Evolutionary conservation across 2,797 vertebrate species (phyloP), one percentile per base, ranked within the genome.

Genomic region (Danio kyathit): DNA sequence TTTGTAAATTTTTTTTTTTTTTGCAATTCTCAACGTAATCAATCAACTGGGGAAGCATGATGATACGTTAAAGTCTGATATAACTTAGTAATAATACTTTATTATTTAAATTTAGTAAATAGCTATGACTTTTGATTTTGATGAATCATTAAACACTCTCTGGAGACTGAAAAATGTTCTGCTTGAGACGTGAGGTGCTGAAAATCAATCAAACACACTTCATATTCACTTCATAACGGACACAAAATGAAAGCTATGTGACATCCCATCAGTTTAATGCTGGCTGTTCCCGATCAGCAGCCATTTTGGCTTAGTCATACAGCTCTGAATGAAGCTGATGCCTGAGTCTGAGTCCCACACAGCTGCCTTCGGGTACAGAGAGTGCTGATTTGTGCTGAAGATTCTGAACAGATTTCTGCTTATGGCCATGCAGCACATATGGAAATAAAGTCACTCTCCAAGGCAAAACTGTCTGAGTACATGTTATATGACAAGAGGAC

Each of bases 341-440:
- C 83, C 61, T 11, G 59, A 70, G 74, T 16, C 74, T 38, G 54
- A 74, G 73, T 66, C 64, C 54, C 11, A 14, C 43, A 7, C 40
- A 59, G 57, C 70, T 10, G 74, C 81, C 80, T 57, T 57, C 66
- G 64, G 71, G 76, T 79, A 73, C 19, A 75, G 72, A 84, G 72
- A 78, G 38, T 74, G 78, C 79, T 84, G 77, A 82, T 82, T 82
- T 29, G 29, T 29, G 77, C 77, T 82, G 59, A 29, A 81, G 46
- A 78, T 81, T 76, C 63, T 1, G 29, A 29, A 74, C 60, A 78
- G 60, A 38, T 71, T 71, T 60, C 17, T 59, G 79, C 72, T 82
- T 10, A 21, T 84, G 71, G 71, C 79, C 63, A 49, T 71, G 43
- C 59, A 60, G 67, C 56, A 61, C 73, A 75, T 44, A 64, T 76